Evolutionary conservation across 2,797 vertebrate genomes (phyloP).

Genomic region (Ptychadena robeensis): DNA sequence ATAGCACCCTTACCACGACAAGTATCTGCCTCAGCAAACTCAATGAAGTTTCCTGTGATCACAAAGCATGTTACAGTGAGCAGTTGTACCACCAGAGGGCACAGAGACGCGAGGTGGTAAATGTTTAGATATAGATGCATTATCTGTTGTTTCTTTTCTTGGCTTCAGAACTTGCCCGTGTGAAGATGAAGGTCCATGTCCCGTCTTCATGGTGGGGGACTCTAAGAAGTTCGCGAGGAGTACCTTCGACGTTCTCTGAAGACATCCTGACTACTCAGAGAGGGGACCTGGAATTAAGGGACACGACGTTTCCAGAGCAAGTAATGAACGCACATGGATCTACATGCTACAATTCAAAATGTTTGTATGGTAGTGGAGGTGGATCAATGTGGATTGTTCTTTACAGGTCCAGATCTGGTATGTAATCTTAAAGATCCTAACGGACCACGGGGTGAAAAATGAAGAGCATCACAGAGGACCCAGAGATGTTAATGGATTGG

Average conservation of each 20-base stretch:
- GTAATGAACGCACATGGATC: slow-evolving; percentile 63
- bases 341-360: not conserved
- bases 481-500: slow-evolving; percentile 92
- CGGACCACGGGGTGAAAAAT: slow-evolving; percentile 93
- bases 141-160: too few species aligned
- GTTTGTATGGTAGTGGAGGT: not conserved
- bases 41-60: too few species aligned
- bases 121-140: not conserved
- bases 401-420: slow-evolving; percentile 89
- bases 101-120: not conserved
- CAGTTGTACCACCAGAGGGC: not conserved
- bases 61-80: too few species aligned
- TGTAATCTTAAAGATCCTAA: slow-evolving; percentile 95
- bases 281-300: slow-evolving; percentile 87
- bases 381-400: not conserved
- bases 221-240: slow-evolving; percentile 88
- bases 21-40: too few species aligned
- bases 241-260: slow-evolving; percentile 88
- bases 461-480: slow-evolving; percentile 94
- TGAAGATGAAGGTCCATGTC: slow-evolving; percentile 98
- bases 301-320: slow-evolving; percentile 89
- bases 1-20: too few species aligned
- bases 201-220: slow-evolving; percentile 86
- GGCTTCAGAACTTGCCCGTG: slow-evolving; percentile 87
- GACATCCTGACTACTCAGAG: slow-evolving; percentile 92